Conservation (phyloP, 2,888 invertebrate species). For the Mesorhabditis sp. region DNA sequence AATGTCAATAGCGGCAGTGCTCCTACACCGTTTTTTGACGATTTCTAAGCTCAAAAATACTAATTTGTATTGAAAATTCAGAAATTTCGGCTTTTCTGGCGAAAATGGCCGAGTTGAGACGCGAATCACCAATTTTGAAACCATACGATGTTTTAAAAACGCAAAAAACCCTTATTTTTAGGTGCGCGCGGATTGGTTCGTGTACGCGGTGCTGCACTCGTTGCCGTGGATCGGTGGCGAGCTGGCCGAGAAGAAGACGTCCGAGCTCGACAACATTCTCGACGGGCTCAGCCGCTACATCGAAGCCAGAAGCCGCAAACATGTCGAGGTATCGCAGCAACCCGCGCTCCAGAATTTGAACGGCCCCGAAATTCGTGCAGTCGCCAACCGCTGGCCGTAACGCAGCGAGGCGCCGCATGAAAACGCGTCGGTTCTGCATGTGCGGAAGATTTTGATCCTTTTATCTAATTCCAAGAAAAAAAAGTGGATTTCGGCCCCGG, state of each 20-base stretch:
- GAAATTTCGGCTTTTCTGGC: background rate
- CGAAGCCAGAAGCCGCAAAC: conserved; percentile 81
- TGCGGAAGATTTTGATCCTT: no score
- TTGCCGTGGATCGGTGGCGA: conserved; percentile 76
- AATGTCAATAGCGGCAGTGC: background rate
- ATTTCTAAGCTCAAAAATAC: background rate
- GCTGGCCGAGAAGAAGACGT: conserved; percentile 90
- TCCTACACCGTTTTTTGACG: background rate
- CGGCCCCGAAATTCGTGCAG: no score
- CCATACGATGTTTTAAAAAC: conserved; percentile 8
- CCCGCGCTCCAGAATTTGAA: conserved; percentile 11
- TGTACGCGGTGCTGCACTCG: conserved; percentile 75
- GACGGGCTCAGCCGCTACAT: conserved; percentile 86
- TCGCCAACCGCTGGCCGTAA: no score
- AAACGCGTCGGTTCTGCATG: no score
- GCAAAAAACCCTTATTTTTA: conserved; percentile 43
- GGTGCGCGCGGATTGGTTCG: conserved; percentile 68
- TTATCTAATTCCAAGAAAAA: no score
- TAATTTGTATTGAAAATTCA: background rate
- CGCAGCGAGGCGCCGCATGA: no score
- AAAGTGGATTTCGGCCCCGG: no score
- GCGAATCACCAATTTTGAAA: no score
- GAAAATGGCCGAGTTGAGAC: no score
- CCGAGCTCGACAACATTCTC: conserved; percentile 82
- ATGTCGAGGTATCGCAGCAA: conserved; percentile 64